A percentile compares a stretch with the other conserved stretches of the same genome.
These are phyloP conservation scores for Pantala flavescens DNA, from an alignment of 1,140 invertebrate genomes.

Conservation along the genomic window DNA sequence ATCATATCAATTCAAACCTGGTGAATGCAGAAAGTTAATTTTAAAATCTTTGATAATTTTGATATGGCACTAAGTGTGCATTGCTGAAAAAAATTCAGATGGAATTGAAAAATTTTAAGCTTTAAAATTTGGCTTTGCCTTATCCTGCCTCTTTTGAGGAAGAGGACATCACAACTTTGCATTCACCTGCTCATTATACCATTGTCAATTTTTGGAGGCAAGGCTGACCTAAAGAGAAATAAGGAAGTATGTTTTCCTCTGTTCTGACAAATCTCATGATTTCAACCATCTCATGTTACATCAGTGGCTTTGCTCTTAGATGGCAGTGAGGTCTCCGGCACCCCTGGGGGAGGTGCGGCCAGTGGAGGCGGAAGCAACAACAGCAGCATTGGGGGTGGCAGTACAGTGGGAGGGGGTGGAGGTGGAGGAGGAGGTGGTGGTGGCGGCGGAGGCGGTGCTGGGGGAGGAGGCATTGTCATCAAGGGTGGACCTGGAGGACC, in stretches of 20 bases:
- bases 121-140: background rate
- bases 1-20: constrained; percentile 5
- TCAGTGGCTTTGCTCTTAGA: constrained; percentile 13
- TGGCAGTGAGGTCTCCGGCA: background rate
- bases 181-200: background rate
- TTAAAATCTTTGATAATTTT: too few species aligned
- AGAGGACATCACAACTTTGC: background rate
- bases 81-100: background rate
- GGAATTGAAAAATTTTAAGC: background rate
- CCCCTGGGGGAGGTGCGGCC: background rate
- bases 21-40: background rate
- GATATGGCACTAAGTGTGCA: too few species aligned
- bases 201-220: constrained; percentile 10
- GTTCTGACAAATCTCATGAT: background rate
- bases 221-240: background rate
- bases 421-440: background rate
- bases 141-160: background rate
- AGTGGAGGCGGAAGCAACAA: background rate
- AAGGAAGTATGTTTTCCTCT: background rate
- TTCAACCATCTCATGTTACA: constrained; percentile 3
- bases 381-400: background rate
- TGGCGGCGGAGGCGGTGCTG: background rate
- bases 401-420: background rate
- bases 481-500: constrained; percentile 31
- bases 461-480: background rate